A percentile compares a stretch with the other conserved stretches of the same genome.
These are phyloP conservation scores for Drosophila busckii DNA, from an alignment of 1,140 invertebrate species.

Conservation along the genomic window DNA sequence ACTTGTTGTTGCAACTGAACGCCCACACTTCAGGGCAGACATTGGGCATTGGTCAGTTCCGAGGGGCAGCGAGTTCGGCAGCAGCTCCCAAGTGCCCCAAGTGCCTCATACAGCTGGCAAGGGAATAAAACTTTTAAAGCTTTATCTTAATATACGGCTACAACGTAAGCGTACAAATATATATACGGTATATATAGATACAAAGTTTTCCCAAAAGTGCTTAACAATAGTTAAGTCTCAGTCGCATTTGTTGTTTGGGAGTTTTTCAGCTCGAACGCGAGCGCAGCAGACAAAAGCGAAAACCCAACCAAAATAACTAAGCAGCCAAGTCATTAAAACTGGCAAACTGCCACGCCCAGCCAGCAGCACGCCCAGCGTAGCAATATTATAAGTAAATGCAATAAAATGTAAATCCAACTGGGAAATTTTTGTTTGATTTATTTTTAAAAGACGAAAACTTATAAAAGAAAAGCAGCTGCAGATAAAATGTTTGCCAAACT, in stretches of 20 bases:
- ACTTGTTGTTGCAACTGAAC: conserved; percentile 23
- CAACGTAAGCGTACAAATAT: too few species aligned
- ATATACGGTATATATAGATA: too few species aligned
- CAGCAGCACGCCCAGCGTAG: conserved; percentile 29
- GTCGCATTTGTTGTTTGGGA: conserved; percentile 6
- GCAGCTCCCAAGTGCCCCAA: conserved; percentile 4
- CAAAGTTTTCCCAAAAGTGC: conserved; percentile 49
- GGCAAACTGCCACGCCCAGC: conserved; percentile 17
- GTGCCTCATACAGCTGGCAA: conserved; percentile 35
- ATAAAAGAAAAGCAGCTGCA: conserved; percentile 5
- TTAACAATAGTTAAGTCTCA: conserved; percentile 56
- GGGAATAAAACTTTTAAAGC: conserved; percentile 40
- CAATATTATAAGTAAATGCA: conserved; percentile 70
- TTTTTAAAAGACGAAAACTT: conserved; percentile 34
- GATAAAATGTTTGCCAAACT: neutral
- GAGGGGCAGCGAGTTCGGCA: too few species aligned
- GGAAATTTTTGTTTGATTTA: conserved; percentile 70
- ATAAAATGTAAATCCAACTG: conserved; percentile 75
- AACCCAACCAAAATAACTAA: conserved; percentile 20
- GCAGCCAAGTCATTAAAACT: conserved; percentile 52
- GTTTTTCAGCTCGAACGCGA: conserved; percentile 4
- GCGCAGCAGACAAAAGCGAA: neutral
- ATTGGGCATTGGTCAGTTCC: too few species aligned
- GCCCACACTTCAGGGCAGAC: too few species aligned
- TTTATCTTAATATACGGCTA: conserved; percentile 48